Percentiles rank a stretch among this genome's conserved stretches.
These are phyloP conservation scores for Alentia gelatinosa DNA, from an alignment of 2,888 invertebrate genomes.

Conservation along the genomic window DNA sequence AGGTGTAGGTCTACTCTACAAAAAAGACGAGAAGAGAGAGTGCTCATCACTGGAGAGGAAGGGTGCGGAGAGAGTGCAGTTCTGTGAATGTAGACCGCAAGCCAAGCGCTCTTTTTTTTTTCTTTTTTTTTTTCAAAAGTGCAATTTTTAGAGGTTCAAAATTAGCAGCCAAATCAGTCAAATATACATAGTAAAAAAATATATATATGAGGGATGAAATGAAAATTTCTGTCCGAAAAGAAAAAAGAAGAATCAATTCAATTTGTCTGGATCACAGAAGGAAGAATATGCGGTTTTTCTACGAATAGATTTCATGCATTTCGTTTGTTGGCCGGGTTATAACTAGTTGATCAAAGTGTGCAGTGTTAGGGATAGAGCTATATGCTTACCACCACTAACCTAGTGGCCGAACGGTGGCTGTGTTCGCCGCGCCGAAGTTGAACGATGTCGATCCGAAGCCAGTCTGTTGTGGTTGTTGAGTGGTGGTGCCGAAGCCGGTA, in stretches of 20 bases:
- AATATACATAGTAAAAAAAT: no score
- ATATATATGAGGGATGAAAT: no score
- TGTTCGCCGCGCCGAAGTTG: constrained; percentile 61
- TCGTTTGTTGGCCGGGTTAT: not conserved
- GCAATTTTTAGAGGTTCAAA: no score
- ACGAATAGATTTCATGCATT: no score
- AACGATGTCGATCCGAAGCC: constrained; percentile 53
- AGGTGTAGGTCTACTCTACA: not conserved
- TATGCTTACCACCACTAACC: constrained; percentile 71
- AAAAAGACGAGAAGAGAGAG: not conserved
- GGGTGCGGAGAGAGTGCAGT: not conserved
- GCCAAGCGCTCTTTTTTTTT: not conserved
- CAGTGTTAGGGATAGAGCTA: constrained; percentile 47
- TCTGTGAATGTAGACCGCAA: not conserved
- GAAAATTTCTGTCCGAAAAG: no score
- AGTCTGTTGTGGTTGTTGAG: constrained; percentile 40
- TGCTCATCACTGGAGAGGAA: not conserved
- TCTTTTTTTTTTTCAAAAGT: no score
- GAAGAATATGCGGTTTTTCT: no score
- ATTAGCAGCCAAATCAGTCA: no score
- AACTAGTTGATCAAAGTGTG: not conserved
- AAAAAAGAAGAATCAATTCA: no score
- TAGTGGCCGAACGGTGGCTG: constrained; percentile 69
- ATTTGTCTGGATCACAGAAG: no score
- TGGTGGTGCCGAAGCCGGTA: constrained; percentile 57